Evolutionary conservation across 1,140 invertebrate genomes (phyloP), one percentile per base, ranked within the genome.

Genomic region (Zaprionus inermis): DNA sequence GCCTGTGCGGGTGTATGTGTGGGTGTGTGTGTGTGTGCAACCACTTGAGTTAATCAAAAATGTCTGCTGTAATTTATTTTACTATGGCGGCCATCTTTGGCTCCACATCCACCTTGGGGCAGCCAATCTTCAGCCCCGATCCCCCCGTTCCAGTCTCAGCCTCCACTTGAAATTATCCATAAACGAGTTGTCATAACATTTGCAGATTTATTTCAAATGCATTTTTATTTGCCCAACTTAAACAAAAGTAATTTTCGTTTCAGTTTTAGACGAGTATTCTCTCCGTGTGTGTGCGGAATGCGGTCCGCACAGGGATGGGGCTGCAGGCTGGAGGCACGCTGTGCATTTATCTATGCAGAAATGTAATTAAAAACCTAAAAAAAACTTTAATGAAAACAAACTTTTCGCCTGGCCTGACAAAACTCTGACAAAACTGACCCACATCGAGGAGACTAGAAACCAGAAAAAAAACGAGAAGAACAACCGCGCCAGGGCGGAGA

Each of bases 21-120:
- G 58, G 55, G 30, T 72, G 67, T 86, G 9, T 75, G 74, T 84
- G 77, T 89, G 73, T 84, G 78, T 89, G 84, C 84, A 89, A 89
- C 84, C 84, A 89, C 84, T 89, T 89, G 84, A 89, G 84, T 89
- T 89, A 89, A 89, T 89, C 84, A 89, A 89, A 89, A 89, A 89
- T 88, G 84, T 89, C 84, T 89, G 84, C 84, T 89, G 84, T 89
- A 89, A 89, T 89, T 89, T 89, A 89, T 89, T 89, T 89, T 89
- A 89, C 84, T 89, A 89, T 78, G 78, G 83, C 77, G 84, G 84
- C 83, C 83, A 88, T 88, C 83, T 88, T 88, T 88, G 57, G 72
- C 82, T 83, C 64, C 51, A 49, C 44, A 49, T 49, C 44, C 44
- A 49, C 70, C 70, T 58, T 56, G 44, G 57, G 49, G 67, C 78